Evolutionary conservation across 2,888 invertebrate genomes (phyloP).

Genomic region (Luffia ferchaultella): DNA sequence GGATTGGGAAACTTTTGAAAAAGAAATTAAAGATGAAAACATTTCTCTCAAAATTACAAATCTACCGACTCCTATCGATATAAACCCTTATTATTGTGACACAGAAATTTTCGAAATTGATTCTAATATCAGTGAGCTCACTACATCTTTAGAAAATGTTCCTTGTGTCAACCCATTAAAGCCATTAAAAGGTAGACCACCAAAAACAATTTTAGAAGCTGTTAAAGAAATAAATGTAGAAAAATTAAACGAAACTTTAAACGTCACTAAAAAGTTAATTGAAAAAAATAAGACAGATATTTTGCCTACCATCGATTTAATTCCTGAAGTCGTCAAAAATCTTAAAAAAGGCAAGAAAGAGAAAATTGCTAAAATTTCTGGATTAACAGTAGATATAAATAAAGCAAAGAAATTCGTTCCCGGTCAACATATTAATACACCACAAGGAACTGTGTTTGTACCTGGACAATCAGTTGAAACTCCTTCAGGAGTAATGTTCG

Average conservation of each 20-base stretch:
- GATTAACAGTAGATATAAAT: constrained; percentile 70
- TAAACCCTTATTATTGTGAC: constrained; percentile 55
- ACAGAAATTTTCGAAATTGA: constrained; percentile 59
- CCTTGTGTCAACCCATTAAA: constrained; percentile 70
- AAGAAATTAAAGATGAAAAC: constrained; percentile 59
- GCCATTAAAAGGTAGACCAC: constrained; percentile 59
- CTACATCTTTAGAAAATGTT: constrained; percentile 65
- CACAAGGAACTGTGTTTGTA: constrained; percentile 74
- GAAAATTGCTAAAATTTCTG: constrained; percentile 69
- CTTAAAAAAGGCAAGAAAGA: constrained; percentile 67
- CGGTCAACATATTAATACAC: constrained; percentile 76
- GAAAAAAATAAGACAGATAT: constrained; percentile 60
- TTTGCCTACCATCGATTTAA: constrained; percentile 70
- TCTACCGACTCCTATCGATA: constrained; percentile 55
- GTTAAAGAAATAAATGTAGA: constrained; percentile 63
- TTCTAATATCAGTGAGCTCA: constrained; percentile 56
- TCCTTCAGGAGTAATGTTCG: constrained; percentile 72
- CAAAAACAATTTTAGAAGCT: constrained; percentile 45
- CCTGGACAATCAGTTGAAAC: constrained; percentile 80
- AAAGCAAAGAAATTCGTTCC: constrained; percentile 74
- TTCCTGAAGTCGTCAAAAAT: constrained; percentile 69
- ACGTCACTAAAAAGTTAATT: constrained; percentile 67
- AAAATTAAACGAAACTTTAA: constrained; percentile 65
- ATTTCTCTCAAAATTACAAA: constrained; percentile 46
- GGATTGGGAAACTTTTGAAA: constrained; percentile 72